Conservation (phyloP, 1,140 invertebrate genomes). For the Ptiloglossa arizonensis region DNA sequence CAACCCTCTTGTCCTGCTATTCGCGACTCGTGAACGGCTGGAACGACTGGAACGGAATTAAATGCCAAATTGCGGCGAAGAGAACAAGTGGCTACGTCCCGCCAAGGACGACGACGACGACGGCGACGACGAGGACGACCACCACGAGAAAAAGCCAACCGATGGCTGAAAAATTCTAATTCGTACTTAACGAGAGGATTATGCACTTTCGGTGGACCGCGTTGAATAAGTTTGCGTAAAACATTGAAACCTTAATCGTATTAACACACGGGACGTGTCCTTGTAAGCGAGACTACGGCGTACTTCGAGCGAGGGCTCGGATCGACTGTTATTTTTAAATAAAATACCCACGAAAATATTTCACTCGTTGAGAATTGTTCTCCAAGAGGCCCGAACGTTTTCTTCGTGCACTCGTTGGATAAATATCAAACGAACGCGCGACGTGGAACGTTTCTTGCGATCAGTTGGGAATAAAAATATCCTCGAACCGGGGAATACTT, state of each 20-base stretch:
- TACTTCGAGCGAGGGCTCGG: background rate
- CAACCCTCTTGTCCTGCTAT: slow-evolving; percentile 20
- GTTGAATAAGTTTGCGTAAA: slow-evolving; percentile 1
- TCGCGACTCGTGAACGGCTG: slow-evolving; percentile 4
- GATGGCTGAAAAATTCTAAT: slow-evolving; percentile 7
- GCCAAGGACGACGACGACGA: background rate
- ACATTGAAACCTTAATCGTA: background rate
- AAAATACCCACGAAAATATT: too few relatives aligned
- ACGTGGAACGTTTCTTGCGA: too few relatives aligned
- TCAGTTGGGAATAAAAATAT: too few relatives aligned
- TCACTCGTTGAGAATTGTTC: too few relatives aligned
- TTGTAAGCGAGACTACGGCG: too few relatives aligned
- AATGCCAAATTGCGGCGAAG: slow-evolving; percentile 4
- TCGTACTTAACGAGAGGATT: background rate
- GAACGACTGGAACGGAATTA: background rate
- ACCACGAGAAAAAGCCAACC: background rate
- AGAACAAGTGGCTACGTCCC: background rate
- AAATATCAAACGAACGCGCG: too few relatives aligned
- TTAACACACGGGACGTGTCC: background rate
- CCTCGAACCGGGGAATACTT: too few relatives aligned
- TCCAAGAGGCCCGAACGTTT: too few relatives aligned
- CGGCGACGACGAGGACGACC: too few relatives aligned
- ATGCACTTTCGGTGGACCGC: background rate
- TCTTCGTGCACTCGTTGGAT: too few relatives aligned
- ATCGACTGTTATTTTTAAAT: too few relatives aligned